A percentile compares a stretch with the other conserved stretches of the same genome.
Conservation (phyloP, 2,113 vertebrate genomes). For the Pluvianellus socialis region DNA sequence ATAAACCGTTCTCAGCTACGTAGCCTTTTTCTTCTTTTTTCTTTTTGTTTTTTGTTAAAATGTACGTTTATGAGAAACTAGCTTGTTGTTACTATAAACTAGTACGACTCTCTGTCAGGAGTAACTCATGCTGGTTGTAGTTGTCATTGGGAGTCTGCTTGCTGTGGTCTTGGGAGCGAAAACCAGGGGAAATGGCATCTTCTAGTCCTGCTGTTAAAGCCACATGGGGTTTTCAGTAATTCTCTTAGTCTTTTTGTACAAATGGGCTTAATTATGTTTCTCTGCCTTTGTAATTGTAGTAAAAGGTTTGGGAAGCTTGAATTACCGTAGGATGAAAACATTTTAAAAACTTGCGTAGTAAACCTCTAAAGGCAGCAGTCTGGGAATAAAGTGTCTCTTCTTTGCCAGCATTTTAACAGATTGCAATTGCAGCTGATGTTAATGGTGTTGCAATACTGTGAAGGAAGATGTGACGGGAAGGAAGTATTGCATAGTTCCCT, state of each 20-base stretch:
- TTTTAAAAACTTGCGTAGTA: not conserved
- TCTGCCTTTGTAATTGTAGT: not conserved
- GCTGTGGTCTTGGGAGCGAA: not conserved
- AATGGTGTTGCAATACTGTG: not conserved
- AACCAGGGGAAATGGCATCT: not conserved
- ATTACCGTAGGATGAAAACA: not conserved
- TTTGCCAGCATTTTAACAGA: not conserved
- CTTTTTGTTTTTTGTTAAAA: not conserved
- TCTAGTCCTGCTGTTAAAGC: not conserved
- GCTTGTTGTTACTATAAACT: not conserved
- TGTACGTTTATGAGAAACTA: not conserved
- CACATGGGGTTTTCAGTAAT: not conserved
- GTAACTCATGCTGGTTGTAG: not conserved
- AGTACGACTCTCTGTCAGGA: accelerated
- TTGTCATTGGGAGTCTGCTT: accelerated
- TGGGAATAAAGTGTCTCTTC: not conserved
- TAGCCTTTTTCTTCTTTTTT: not conserved
- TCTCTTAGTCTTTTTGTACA: not conserved
- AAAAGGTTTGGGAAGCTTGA: not conserved
- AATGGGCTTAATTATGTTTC: not conserved
- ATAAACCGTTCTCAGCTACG: accelerated
- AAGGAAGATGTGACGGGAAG: not conserved
- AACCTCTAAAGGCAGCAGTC: not conserved
- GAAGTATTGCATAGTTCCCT: slow-evolving; percentile 10
- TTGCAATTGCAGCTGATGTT: not conserved